Base-by-base conservation (phyloP, 2,113 vertebrate genomes). In the Trinectes maculatus region DNA sequence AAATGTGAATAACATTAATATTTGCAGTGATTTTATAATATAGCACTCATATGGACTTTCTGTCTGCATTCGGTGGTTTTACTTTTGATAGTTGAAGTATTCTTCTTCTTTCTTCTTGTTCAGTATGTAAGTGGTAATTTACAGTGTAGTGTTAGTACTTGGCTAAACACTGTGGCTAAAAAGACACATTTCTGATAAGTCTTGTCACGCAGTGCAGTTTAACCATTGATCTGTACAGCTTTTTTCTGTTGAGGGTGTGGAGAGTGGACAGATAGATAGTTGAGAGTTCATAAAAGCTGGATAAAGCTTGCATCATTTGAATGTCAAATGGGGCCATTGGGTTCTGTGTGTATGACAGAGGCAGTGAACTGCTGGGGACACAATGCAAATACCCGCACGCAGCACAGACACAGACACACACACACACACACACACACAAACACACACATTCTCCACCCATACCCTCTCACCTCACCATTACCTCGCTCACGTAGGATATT, bases 321-420 rank as follows among this genome's bases (percentile, higher is more conserved):
- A 95, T 95, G 93, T 94, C 96, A 98, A 98, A 98, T 94, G 67
- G 88, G 77, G 75, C 86, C 84, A 85, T 87, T 71, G 83, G 83
- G 86, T 19, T 90, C 83, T 87, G 13, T 21, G 59, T 78, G 63
- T 25, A 31, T 63, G 63, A 46, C 61, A 46, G 59, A 53, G 48
- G 47, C 83, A 78, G 88, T 77, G 90, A 88, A 85, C 89, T 91
- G 66, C 83, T 89, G 71, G 87, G 90, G 90, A 93, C 92, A 91
- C 80, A 91, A 98, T 97, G 96, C 94, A 98, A 97, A 98, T 97
- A 79, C 4, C 74, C 83, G 28, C 31, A 6, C 40, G 4, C 16
- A 31, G 26, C 42, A 66, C 19, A 31, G 29, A 24, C 11, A 28
- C 18, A 21, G 28, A 16, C 36, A 25, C 33, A 25, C 26, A 25